These are phyloP conservation scores for Leptinotarsa rubiginosa DNA, from an alignment of 2,888 invertebrate genomes.

Conservation along the genomic window DNA sequence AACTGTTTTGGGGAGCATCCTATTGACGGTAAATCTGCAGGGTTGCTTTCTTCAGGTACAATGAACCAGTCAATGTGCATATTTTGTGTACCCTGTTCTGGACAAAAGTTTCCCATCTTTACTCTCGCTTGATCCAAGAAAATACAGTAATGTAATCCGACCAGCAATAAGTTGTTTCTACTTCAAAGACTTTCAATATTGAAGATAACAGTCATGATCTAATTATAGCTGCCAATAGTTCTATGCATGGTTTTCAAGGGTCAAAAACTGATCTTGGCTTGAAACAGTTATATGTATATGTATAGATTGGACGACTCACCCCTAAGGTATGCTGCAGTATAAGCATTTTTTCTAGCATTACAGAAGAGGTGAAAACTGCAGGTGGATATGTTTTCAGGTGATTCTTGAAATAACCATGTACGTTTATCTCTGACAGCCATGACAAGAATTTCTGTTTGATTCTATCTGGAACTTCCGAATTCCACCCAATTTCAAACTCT, in stretches of 20 bases:
- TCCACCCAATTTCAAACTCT: conserved; percentile 20
- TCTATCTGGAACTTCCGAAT: conserved; percentile 2
- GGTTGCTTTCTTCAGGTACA: conserved; percentile 22
- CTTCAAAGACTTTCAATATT: not conserved
- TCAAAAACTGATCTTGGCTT: conserved; percentile 6
- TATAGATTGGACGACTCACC: not conserved
- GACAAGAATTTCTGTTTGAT: conserved; percentile 1
- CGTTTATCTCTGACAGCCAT: conserved; percentile 4
- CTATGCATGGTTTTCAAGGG: conserved; percentile 10
- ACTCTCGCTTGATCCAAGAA: conserved; percentile 50
- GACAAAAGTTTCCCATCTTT: conserved; percentile 49
- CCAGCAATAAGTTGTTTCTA: conserved; percentile 42
- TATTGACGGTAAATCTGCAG: conserved; percentile 46
- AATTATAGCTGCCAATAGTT: not conserved
- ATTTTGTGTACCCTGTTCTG: conserved; percentile 50
- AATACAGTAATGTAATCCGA: conserved; percentile 52
- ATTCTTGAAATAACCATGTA: conserved; percentile 13
- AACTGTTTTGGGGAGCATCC: conserved; percentile 52
- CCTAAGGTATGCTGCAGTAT: not conserved
- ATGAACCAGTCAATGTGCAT: conserved; percentile 31
- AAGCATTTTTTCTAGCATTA: conserved; percentile 7
- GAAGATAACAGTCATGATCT: conserved; percentile 1
- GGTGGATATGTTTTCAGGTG: not conserved
- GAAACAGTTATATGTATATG: not conserved
- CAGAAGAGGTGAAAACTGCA: conserved; percentile 14